Conservation (phyloP, 2,797 vertebrate species). For the Amphiprion clarkii region DNA sequence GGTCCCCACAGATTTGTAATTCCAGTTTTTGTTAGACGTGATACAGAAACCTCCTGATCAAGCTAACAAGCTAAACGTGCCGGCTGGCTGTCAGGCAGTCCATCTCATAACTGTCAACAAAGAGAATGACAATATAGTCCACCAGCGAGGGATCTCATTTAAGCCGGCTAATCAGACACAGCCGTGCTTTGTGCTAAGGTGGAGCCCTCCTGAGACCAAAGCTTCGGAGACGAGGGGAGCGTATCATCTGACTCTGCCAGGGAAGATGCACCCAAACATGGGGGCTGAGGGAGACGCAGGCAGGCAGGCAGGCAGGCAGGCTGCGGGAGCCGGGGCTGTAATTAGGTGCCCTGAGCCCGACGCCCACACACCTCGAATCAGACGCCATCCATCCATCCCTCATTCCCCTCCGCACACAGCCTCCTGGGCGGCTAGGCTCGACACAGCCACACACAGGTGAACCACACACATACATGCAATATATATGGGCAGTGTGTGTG, state of each 20-base stretch:
- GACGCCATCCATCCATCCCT: conserved; percentile 47
- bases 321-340: conserved; percentile 73
- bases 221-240: conserved; percentile 58
- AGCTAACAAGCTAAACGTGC: conserved; percentile 59
- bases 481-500: conserved; percentile 1
- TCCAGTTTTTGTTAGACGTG: conserved; percentile 52
- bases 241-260: conserved; percentile 68
- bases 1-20: conserved; percentile 58
- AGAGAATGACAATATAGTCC: conserved; percentile 65
- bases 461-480: neutral
- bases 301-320: conserved; percentile 61
- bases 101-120: conserved; percentile 68
- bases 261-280: conserved; percentile 80
- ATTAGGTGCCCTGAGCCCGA: conserved; percentile 78
- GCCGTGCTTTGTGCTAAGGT: conserved; percentile 66
- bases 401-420: conserved; percentile 63
- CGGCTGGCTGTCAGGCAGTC: conserved; percentile 51
- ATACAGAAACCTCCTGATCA: conserved; percentile 64
- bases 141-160: conserved; percentile 79
- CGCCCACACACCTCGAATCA: conserved; percentile 75
- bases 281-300: conserved; percentile 68
- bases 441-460: conserved; percentile 31
- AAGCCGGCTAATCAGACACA: conserved; percentile 73
- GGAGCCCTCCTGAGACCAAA: conserved; percentile 73
- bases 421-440: conserved; percentile 54